These are phyloP conservation scores for Hypocryptadius cinnamomeus DNA, from an alignment of 2,113 vertebrate species.

Conservation along the genomic window DNA sequence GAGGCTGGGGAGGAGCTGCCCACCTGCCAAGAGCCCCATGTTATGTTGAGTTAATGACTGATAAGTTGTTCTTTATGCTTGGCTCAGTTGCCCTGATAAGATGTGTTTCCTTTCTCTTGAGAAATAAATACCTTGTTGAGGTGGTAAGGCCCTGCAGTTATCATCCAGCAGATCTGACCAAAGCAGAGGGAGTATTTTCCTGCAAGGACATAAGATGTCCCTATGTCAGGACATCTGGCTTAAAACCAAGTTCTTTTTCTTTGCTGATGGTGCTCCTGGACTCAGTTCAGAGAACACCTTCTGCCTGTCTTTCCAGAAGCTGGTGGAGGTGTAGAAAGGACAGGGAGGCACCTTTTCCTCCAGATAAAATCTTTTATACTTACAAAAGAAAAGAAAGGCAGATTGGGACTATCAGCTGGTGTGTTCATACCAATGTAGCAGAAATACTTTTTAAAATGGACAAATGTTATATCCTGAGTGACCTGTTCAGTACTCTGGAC, in stretches of 20 bases:
- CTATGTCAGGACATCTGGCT: background rate
- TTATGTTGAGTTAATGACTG: background rate
- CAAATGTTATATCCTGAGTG: background rate
- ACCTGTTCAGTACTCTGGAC: background rate
- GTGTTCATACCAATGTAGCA: background rate
- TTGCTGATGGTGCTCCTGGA: background rate
- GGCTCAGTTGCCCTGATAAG: background rate
- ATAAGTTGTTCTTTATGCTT: background rate
- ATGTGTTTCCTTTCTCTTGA: slow-evolving; percentile 9
- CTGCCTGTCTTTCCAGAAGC: background rate
- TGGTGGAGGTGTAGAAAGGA: background rate
- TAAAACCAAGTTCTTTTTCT: background rate
- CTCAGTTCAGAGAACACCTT: background rate
- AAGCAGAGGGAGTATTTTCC: background rate
- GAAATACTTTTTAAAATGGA: background rate
- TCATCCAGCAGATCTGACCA: background rate
- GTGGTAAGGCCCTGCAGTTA: background rate
- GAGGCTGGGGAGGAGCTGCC: background rate
- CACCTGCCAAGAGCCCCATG: background rate
- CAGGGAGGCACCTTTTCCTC: background rate
- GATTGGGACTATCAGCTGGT: background rate
- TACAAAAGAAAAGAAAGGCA: background rate
- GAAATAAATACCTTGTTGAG: background rate
- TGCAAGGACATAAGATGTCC: background rate
- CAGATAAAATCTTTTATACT: background rate